Percentiles rank a stretch among this genome's conserved stretches.
Evolutionary conservation across 64 coral and sea anemone genomes (phyloP).

Genomic region (Pachyseris speciosa): DNA sequence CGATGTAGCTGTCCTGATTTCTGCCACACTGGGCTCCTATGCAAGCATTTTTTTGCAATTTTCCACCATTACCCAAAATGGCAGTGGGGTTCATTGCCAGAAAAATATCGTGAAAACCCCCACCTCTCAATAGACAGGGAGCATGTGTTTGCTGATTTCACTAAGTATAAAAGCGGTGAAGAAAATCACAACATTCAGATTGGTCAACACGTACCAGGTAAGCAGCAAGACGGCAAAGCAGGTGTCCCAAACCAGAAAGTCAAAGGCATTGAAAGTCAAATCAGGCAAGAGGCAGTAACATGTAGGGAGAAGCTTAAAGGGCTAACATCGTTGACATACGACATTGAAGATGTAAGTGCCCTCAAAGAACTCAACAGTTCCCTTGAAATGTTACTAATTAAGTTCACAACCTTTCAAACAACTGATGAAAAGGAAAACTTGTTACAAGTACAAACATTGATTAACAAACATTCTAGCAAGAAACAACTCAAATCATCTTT

Average conservation of each 20-base stretch:
- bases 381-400: constrained; percentile 19
- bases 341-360: constrained; percentile 33
- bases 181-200: background rate
- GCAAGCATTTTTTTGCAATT: constrained; percentile 77
- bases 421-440: constrained; percentile 68
- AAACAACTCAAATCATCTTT: background rate
- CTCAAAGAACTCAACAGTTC: constrained; percentile 64
- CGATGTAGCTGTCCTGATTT: constrained; percentile 66
- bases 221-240: constrained; percentile 12
- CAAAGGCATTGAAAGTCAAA: constrained; percentile 37
- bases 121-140: constrained; percentile 70
- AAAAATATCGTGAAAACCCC: constrained; percentile 60
- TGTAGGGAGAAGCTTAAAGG: constrained; percentile 70
- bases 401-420: constrained; percentile 58
- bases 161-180: background rate
- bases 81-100: constrained; percentile 75
- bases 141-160: constrained; percentile 35
- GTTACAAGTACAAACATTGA: background rate
- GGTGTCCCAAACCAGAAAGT: constrained; percentile 4
- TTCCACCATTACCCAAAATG: constrained; percentile 71
- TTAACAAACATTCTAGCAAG: constrained; percentile 31
- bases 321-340: constrained; percentile 55
- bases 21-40: constrained; percentile 35
- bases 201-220: constrained; percentile 12
- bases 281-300: constrained; percentile 42